A percentile compares a stretch with the other conserved stretches of the same genome.
These are phyloP conservation scores for Teleogryllus oceanicus DNA, from an alignment of 2,888 invertebrate species.

Conservation along the genomic window DNA sequence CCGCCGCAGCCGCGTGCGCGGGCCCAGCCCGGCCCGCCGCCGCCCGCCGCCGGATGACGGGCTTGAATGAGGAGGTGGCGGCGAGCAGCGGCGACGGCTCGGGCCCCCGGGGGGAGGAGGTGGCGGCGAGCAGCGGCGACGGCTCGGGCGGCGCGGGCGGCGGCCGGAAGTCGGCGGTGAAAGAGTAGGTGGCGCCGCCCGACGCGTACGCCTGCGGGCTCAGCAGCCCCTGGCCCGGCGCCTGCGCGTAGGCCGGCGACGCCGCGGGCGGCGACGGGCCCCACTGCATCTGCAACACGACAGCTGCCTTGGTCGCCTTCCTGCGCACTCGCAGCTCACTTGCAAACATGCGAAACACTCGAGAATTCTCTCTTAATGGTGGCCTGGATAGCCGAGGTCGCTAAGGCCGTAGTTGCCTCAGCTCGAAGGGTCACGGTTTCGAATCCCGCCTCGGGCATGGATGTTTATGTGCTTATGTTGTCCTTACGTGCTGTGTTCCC, in stretches of 20 bases:
- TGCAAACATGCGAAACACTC: no score
- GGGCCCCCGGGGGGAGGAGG: constrained; percentile 47
- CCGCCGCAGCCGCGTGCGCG: background rate
- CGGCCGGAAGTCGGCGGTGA: constrained; percentile 76
- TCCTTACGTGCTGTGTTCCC: no score
- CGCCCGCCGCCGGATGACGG: constrained; percentile 45
- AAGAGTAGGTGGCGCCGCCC: constrained; percentile 70
- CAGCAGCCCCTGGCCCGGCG: constrained; percentile 53
- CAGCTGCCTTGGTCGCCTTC: no score
- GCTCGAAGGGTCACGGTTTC: no score
- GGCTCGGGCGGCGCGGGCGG: constrained; percentile 44
- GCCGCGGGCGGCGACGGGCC: constrained; percentile 45
- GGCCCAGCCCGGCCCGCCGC: background rate
- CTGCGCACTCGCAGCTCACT: no score
- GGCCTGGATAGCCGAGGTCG: no score
- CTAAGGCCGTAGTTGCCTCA: no score
- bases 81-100: constrained; percentile 49
- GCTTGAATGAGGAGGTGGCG: constrained; percentile 52
- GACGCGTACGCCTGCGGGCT: constrained; percentile 60
- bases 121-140: constrained; percentile 49
- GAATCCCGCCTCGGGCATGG: no score
- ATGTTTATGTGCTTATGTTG: no score
- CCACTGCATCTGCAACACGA: constrained; percentile 64
- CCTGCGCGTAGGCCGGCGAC: constrained; percentile 62
- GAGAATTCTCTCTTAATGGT: no score